phyloP scores from a whole-genome alignment of 2,888 invertebrate species.

The Amblyjoppa proteus region DNA sequence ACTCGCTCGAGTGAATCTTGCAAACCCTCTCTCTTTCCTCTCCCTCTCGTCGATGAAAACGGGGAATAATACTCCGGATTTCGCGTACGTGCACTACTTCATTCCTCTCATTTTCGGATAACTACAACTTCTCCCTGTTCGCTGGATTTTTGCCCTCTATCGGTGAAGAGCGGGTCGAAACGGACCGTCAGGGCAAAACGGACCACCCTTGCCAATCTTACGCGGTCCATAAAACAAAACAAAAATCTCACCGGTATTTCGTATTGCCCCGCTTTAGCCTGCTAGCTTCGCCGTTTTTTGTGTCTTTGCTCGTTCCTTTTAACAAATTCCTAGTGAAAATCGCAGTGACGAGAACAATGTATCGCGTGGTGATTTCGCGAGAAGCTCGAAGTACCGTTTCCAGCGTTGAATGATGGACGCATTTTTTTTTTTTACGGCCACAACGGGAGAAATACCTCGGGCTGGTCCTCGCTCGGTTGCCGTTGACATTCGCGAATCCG shows the following conservation, averaged over 20 bases:
- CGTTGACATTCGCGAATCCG: conserved; percentile 24
- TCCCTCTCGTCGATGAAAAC: conserved; percentile 11
- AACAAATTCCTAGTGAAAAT: not conserved
- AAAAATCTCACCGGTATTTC: not conserved
- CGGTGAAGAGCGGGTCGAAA: too few species aligned
- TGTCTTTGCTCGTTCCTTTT: not conserved
- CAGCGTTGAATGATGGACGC: not conserved
- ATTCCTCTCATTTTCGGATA: not conserved
- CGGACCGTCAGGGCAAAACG: too few species aligned
- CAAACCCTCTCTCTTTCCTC: conserved; percentile 46
- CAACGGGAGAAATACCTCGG: not conserved
- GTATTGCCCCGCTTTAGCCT: not conserved
- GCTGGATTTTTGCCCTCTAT: too few species aligned
- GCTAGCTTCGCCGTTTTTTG: not conserved
- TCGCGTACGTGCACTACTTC: conserved; percentile 38
- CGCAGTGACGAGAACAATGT: not conserved
- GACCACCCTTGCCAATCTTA: too few species aligned
- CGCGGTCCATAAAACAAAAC: not conserved
- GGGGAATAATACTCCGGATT: conserved; percentile 61
- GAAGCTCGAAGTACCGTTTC: conserved; percentile 16
- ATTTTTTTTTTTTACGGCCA: not conserved
- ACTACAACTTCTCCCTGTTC: not conserved
- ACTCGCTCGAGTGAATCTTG: conserved; percentile 72
- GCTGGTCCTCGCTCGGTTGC: not conserved
- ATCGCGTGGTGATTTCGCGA: not conserved